A percentile compares a stretch with the other conserved stretches of the same genome.
Evolutionary conservation across 1,140 invertebrate species (phyloP).

Genomic region (Drosophila arawakana): DNA sequence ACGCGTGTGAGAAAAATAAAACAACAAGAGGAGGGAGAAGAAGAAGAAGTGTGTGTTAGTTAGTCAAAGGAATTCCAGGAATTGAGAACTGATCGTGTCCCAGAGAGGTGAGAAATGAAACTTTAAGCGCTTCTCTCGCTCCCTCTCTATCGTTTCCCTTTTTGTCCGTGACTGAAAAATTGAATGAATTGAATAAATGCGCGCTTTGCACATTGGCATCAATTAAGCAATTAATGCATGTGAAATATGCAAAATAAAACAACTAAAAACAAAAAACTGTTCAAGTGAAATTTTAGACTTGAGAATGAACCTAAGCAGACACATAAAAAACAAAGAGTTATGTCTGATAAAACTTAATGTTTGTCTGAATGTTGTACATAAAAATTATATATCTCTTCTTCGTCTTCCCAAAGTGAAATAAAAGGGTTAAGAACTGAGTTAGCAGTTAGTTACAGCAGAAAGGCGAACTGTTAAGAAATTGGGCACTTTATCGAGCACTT

Average conservation of each 20-base stretch:
- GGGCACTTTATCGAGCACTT: too few relatives aligned
- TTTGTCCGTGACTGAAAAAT: conserved; percentile 44
- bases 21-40: conserved; percentile 29
- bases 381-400: too few relatives aligned
- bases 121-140: conserved; percentile 37
- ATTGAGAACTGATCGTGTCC: conserved; percentile 68
- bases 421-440: too few relatives aligned
- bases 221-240: conserved; percentile 79
- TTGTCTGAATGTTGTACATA: neutral
- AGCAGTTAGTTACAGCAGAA: too few relatives aligned
- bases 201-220: conserved; percentile 68
- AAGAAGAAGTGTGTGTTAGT: conserved; percentile 60
- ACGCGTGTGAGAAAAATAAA: conserved; percentile 70
- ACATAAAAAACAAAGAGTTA: conserved; percentile 1
- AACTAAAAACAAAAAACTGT: neutral
- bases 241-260: conserved; percentile 34
- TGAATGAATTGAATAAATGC: conserved; percentile 73
- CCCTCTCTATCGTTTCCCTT: neutral
- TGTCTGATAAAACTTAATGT: neutral
- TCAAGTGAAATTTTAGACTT: conserved; percentile 31
- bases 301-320: conserved; percentile 7
- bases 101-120: conserved; percentile 72
- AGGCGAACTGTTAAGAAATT: too few relatives aligned
- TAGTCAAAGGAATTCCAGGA: conserved; percentile 82
- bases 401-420: too few relatives aligned